Base-by-base conservation (phyloP, 2,797 vertebrate species). In the Ambastaia sidthimunki region DNA sequence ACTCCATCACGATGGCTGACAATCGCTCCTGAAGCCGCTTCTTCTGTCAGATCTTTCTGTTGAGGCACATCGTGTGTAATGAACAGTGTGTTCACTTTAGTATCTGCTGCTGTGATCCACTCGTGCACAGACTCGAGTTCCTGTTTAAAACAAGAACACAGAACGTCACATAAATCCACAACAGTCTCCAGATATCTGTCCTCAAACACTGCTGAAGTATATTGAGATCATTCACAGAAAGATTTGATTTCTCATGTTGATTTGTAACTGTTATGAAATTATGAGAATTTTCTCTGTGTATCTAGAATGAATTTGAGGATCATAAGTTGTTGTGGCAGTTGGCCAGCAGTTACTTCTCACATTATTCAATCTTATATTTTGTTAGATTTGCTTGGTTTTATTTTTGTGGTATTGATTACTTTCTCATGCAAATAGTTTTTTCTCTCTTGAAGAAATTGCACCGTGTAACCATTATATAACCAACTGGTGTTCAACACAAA, bases 11-110 rank as follows among this genome's bases (percentile, higher is more conserved):
- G 52, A 18, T 10, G 54, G 13, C 31, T 57, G 71, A 23, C 55
- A 72, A 41, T 57, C 55, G 9, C 34, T 55, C 19, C 48, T 25
- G 12, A 76, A 41, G 62, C 48, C 37, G 21, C n/a, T 59, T 3
- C 37, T 59, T 68, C 37, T 57, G 21, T 25, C 63, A 57, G 48
- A 13, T 21, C n/a, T 57, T 15, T 6, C 15, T 34, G 25, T 68
- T 69, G 13, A 70, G 41, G 66, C 75, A 60, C 12, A 48, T 52
- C 62, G 11, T 75, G 73, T 19, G 48, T 19, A 16, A 9, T 60
- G 21, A 31, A 69, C 52, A 19, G 28, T 57, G 62, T 67, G 31
- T 67, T 76, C 16, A 60, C n/a, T 60, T 59, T 3, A 69, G 37
- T 59, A n/a, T 44, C 7, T n/a, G 54, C 54, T 60, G 21, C 21